These are phyloP conservation scores for Coreoperca whiteheadi DNA, from an alignment of 2,113 vertebrate genomes.

Conservation along the genomic window DNA sequence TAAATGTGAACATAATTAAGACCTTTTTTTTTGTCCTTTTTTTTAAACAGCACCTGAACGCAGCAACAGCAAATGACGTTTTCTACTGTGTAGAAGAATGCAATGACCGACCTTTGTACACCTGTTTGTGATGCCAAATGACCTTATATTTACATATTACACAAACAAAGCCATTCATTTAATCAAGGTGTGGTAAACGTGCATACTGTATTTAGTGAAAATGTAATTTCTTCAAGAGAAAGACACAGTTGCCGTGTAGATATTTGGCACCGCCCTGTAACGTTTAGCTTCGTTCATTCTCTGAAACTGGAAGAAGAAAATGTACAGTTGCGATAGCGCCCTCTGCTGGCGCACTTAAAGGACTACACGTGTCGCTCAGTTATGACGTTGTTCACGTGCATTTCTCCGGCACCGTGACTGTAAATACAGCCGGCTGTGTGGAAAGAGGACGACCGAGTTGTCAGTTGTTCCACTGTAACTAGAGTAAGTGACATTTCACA, in stretches of 20 bases:
- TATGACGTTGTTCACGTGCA: constrained; percentile 65
- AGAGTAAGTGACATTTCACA: not conserved
- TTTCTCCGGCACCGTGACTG: constrained; percentile 40
- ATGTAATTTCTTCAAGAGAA: not conserved
- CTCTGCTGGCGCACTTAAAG: constrained; percentile 28
- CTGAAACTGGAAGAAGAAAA: not conserved
- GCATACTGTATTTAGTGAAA: not conserved
- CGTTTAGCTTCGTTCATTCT: no score
- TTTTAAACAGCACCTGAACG: no score
- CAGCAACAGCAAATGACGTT: not conserved
- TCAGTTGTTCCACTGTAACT: not conserved
- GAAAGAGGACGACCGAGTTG: not conserved
- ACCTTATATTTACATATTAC: not conserved
- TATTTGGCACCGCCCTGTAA: no score
- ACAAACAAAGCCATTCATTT: not conserved
- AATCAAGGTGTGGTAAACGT: not conserved
- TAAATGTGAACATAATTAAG: no score
- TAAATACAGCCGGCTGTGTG: not conserved
- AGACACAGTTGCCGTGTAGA: not conserved
- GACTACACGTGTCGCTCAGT: constrained; percentile 64
- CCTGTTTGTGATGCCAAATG: not conserved
- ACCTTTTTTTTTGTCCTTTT: no score
- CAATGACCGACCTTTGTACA: no score
- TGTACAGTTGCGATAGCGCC: not conserved
- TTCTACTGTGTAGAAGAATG: not conserved